Percentiles rank a stretch among this genome's conserved stretches.
These are phyloP conservation scores for Verasper variegatus DNA, from an alignment of 2,113 vertebrate genomes.

Conservation along the genomic window DNA sequence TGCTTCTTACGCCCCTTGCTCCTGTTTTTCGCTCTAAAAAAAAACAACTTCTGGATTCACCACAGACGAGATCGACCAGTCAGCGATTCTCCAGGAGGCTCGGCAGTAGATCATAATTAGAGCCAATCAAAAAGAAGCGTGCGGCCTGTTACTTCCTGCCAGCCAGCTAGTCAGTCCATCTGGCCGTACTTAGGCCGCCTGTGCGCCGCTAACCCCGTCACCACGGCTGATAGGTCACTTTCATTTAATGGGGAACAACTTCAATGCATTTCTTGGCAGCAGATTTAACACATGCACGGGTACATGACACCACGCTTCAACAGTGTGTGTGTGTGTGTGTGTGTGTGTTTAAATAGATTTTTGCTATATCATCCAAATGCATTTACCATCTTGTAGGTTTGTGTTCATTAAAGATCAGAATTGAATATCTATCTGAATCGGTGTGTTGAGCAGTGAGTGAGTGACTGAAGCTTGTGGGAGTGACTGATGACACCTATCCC, in stretches of 20 bases:
- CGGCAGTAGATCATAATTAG: constrained; percentile 77
- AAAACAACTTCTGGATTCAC: constrained; percentile 12
- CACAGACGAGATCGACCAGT: constrained; percentile 49
- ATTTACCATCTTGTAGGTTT: neutral
- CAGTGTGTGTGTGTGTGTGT: neutral
- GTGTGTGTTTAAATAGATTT: no score
- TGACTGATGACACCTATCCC: constrained; percentile 16
- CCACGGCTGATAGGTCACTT: constrained; percentile 52
- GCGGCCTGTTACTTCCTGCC: constrained; percentile 73
- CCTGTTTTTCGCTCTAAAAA: constrained; percentile 49
- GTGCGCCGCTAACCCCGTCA: constrained; percentile 57
- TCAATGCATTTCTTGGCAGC: constrained; percentile 31
- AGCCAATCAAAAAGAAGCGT: constrained; percentile 75
- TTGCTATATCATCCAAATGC: no score
- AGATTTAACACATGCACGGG: constrained; percentile 21
- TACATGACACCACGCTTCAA: neutral
- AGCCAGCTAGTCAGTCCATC: constrained; percentile 71
- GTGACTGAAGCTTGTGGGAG: neutral
- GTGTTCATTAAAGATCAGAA: neutral
- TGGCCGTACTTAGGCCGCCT: constrained; percentile 62
- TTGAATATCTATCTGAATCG: neutral
- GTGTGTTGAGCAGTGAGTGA: constrained; percentile 5
- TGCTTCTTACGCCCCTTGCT: neutral
- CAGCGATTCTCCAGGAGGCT: constrained; percentile 67
- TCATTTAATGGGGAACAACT: constrained; percentile 42